Evolutionary conservation across 2,113 vertebrate genomes (phyloP).

Genomic region (Meles meles): DNA sequence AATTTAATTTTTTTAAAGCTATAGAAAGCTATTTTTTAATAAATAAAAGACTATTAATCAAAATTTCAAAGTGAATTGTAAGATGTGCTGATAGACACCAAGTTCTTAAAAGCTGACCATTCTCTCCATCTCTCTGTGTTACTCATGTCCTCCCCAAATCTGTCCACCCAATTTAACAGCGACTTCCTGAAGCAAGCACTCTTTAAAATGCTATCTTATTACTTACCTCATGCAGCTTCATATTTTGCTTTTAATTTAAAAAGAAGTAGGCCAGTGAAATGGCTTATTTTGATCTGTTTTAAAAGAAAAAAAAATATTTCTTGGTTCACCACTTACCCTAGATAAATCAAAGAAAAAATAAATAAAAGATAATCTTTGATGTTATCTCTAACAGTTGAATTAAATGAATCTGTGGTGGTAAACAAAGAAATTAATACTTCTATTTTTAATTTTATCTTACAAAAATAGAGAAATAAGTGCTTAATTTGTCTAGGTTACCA

Average conservation of each 20-base stretch:
- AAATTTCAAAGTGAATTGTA: not conserved
- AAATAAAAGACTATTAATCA: not conserved
- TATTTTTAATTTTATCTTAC: not conserved
- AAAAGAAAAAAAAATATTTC: not conserved
- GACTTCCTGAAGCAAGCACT: not conserved
- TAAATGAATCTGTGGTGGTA: not conserved
- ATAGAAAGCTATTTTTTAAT: not conserved
- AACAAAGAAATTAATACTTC: not conserved
- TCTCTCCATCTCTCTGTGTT: not conserved
- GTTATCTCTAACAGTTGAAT: not conserved
- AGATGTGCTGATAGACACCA: rapidly evolving
- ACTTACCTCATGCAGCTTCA: not conserved
- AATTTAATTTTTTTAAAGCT: not conserved
- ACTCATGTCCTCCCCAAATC: not conserved
- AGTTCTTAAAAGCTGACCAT: not conserved
- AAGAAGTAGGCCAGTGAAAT: not conserved
- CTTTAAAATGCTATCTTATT: not conserved
- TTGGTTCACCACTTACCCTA: not conserved
- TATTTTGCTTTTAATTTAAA: not conserved
- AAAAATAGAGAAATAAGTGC: not conserved
- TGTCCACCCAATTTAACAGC: not conserved
- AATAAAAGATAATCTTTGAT: not conserved
- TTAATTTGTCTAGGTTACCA: not conserved
- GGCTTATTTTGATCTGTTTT: not conserved
- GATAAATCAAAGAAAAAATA: not conserved